Percentiles rank a stretch among this genome's conserved stretches.
phyloP scores from a whole-genome alignment of 1,140 invertebrate genomes.

The Halyomorpha halys region DNA sequence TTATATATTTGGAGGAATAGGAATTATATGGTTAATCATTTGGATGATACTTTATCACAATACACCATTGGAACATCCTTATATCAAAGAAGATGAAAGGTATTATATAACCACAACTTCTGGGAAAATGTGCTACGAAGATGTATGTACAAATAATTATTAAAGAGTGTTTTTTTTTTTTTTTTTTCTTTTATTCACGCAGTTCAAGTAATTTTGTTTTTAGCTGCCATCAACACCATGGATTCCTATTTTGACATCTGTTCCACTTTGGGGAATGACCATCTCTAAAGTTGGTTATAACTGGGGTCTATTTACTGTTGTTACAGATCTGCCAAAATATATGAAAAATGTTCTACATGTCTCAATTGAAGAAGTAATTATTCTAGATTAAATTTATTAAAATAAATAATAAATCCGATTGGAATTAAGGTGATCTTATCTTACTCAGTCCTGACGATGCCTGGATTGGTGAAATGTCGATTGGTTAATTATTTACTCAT shows the following conservation, averaged over 20 bases:
- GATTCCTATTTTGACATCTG: constrained; percentile 51
- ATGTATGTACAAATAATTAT: constrained; percentile 9
- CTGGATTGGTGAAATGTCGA: no score
- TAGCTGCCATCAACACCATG: constrained; percentile 42
- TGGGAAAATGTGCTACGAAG: constrained; percentile 6
- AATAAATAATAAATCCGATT: no score
- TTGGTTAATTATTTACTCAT: no score
- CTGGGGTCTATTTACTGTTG: constrained; percentile 84
- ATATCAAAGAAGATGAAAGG: constrained; percentile 54
- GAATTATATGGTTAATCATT: constrained; percentile 35
- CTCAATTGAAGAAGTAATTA: constrained; percentile 45
- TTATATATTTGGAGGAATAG: constrained; percentile 43
- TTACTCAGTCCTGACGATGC: no score
- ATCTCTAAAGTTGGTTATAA: constrained; percentile 71
- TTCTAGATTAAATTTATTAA: constrained; percentile 2
- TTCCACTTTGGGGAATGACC: constrained; percentile 52
- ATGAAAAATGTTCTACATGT: constrained; percentile 53
- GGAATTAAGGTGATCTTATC: no score
- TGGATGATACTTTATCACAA: constrained; percentile 40
- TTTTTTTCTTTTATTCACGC: no score
- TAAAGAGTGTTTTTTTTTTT: no score
- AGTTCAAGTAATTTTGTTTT: constrained; percentile 6
- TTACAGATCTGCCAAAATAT: constrained; percentile 56
- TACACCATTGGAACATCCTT: constrained; percentile 59
- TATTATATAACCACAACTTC: constrained; percentile 43